These are phyloP conservation scores for Eidolon dupreanum DNA, from an alignment of 2,797 vertebrate species.

Conservation along the genomic window DNA sequence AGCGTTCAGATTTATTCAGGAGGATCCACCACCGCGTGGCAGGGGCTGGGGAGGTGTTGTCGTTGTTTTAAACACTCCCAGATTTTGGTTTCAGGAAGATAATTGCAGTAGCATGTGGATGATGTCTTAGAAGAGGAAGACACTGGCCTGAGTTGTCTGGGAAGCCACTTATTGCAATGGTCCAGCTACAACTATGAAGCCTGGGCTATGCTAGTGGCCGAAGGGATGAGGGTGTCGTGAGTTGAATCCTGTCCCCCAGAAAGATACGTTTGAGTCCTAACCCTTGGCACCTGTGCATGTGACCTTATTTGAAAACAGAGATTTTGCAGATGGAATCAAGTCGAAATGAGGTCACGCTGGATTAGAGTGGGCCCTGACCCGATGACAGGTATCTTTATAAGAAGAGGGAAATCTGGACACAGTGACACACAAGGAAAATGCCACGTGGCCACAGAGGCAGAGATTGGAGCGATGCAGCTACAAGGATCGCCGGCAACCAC, in stretches of 20 bases:
- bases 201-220: neutral
- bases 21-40: neutral
- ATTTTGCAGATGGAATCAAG: neutral
- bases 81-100: neutral
- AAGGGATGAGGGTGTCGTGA: neutral
- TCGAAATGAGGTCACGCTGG: neutral
- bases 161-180: neutral
- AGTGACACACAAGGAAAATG: neutral
- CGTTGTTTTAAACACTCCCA: neutral
- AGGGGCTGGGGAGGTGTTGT: neutral
- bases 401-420: neutral
- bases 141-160: neutral
- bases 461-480: accelerated
- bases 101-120: neutral
- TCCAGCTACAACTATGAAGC: neutral
- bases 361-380: neutral
- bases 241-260: neutral
- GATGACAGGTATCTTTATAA: neutral
- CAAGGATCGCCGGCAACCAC: no score
- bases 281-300: neutral
- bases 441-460: neutral
- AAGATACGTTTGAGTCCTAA: neutral
- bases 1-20: neutral
- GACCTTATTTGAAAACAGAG: neutral
- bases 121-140: neutral